phyloP scores from a whole-genome alignment of 1,140 invertebrate species.

The Epicauta chinensis region DNA sequence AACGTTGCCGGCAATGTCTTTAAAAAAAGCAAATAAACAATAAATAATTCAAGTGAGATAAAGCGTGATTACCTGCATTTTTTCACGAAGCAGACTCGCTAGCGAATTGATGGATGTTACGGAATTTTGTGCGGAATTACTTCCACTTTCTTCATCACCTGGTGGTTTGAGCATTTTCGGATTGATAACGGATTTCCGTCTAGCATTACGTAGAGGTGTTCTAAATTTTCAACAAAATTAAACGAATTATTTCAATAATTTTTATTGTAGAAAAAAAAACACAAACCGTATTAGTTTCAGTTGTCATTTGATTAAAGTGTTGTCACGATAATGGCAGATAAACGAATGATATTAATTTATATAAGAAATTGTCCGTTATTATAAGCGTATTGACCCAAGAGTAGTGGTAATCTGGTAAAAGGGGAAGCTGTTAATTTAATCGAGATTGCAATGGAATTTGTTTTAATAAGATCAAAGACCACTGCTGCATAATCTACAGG shows the following conservation, averaged over 20 bases:
- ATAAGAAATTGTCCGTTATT: conserved; percentile 7
- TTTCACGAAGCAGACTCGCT: conserved; percentile 72
- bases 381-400: conserved; percentile 8
- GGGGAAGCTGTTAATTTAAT: conserved; percentile 4
- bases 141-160: conserved; percentile 40
- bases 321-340: conserved; percentile 1
- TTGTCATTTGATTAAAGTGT: conserved; percentile 11
- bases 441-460: too few relatives aligned
- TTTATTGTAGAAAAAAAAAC: too few relatives aligned
- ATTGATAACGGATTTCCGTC: conserved; percentile 44
- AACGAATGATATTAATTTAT: conserved; percentile 8
- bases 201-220: conserved; percentile 36
- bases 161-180: conserved; percentile 39
- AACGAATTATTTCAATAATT: background rate
- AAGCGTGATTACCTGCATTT: conserved; percentile 56
- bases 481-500: too few relatives aligned
- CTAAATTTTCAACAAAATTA: conserved; percentile 28
- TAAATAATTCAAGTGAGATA: background rate
- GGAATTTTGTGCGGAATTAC: conserved; percentile 57
- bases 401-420: background rate
- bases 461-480: too few relatives aligned
- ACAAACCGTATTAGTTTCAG: conserved; percentile 10
- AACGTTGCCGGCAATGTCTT: conserved; percentile 47
- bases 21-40: background rate
- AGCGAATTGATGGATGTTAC: conserved; percentile 78